phyloP scores from a whole-genome alignment of 2,113 vertebrate species.

The Capreolus pygargus region DNA sequence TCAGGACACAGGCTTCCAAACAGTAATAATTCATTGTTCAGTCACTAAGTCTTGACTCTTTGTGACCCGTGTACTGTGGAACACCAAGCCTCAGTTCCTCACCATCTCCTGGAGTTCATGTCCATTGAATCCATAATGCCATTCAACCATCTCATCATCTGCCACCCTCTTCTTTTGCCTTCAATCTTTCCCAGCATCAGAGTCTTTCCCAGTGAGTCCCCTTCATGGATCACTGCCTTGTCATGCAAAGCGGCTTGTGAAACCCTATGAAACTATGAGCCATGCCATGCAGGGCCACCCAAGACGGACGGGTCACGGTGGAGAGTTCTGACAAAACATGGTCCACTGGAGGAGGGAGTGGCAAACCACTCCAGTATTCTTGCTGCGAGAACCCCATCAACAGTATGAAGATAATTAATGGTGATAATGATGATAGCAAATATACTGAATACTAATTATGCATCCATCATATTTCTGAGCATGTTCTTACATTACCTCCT shows the following conservation, averaged over 20 bases:
- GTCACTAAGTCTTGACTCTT: background rate
- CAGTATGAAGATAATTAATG: background rate
- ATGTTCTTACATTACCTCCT: background rate
- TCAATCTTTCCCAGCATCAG: background rate
- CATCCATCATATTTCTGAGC: background rate
- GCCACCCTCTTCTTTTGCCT: background rate
- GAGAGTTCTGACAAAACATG: background rate
- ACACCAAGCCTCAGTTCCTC: background rate
- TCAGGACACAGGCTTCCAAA: background rate
- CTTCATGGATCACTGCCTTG: background rate
- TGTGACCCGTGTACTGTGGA: fast-evolving
- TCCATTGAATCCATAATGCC: background rate
- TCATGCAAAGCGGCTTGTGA: background rate
- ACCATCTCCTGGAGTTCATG: background rate
- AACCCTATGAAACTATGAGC: background rate
- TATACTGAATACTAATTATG: background rate
- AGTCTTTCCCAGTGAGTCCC: background rate
- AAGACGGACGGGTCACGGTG: background rate
- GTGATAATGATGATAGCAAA: background rate
- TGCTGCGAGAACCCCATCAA: background rate
- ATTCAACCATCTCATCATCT: background rate
- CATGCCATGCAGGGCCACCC: background rate
- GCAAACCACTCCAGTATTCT: background rate
- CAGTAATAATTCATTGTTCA: background rate
- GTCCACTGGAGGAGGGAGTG: background rate